Percentiles rank a stretch among this genome's conserved stretches.
These are phyloP conservation scores for Falco peregrinus DNA, from an alignment of 2,797 vertebrate species.

Conservation along the genomic window DNA sequence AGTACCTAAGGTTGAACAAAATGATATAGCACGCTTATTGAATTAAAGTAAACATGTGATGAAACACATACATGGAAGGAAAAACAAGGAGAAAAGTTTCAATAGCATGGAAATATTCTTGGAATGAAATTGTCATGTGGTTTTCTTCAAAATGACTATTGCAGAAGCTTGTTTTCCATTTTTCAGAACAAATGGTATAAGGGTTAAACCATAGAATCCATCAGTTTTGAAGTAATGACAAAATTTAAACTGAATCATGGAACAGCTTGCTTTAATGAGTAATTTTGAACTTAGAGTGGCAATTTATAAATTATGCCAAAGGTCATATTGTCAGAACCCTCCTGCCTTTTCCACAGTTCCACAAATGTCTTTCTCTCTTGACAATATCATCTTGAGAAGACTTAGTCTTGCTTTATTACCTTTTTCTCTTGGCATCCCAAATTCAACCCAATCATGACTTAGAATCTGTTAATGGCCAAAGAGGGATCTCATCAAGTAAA, in stretches of 20 bases:
- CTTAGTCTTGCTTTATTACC: background rate
- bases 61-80: background rate
- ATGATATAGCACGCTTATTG: background rate
- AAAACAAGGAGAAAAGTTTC: background rate
- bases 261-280: background rate
- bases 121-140: background rate
- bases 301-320: background rate
- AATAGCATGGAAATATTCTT: background rate
- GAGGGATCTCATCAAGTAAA: background rate
- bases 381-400: background rate
- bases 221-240: background rate
- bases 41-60: background rate
- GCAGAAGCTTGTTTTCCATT: background rate
- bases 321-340: background rate
- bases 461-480: background rate
- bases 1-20: background rate
- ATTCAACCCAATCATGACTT: background rate
- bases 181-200: background rate
- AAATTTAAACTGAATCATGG: background rate
- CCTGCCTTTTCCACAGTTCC: background rate
- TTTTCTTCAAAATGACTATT: background rate
- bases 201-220: background rate
- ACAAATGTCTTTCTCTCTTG: background rate
- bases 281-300: background rate
- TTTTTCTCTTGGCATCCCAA: background rate